Base-by-base conservation (phyloP, 2,888 invertebrate species). In the Lutraria lutraria region DNA sequence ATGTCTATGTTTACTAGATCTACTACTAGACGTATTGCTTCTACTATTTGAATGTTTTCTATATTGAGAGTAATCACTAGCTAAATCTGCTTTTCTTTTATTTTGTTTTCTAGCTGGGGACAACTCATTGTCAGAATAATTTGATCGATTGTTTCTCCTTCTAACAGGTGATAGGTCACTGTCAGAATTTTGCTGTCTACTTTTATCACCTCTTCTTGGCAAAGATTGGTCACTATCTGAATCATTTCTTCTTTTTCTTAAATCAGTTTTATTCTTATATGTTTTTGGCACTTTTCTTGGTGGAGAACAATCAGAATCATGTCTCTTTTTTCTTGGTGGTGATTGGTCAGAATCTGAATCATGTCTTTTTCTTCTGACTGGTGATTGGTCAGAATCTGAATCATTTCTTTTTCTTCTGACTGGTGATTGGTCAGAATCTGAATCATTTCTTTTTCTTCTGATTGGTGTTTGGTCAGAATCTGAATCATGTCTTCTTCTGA, bases 11-110 rank as follows among this genome's bases (percentile, higher is more conserved):
- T 43, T 29, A 8, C 19, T 16, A 16, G 79, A 29, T 53, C 53
- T 63, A 63, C 63, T n/a, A 63, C 63, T 21, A 63, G 63, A 63
- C 63, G 6, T 63, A 63, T n/a, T 21, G n/a, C n/a, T 63, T n/a
- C 63, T 63, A 63, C 90, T 83, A n/a, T 97, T 97, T 12, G 97
- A 97, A 8, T 97, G 97, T 15, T 90, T 88, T 31, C 94, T 95
- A 82, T 91, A 94, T 16, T 94, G 94, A 43, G 95, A 95, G 31
- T 95, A 56, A 43, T 87, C 87, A 81, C 83, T 89, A 60, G 89
- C 89, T 68, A 85, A 84, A 93, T 81, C 43, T 83, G 21, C 6
- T 29, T 19, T 82, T 83, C 56, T 83, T 60, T 34, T 68, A 12
- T 68, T 83, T 43, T 85, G 15, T 95, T 82, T 76, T 43, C 88